These are phyloP conservation scores for Lordiphosa clarofinis DNA, from an alignment of 1,140 invertebrate species.

Conservation along the genomic window DNA sequence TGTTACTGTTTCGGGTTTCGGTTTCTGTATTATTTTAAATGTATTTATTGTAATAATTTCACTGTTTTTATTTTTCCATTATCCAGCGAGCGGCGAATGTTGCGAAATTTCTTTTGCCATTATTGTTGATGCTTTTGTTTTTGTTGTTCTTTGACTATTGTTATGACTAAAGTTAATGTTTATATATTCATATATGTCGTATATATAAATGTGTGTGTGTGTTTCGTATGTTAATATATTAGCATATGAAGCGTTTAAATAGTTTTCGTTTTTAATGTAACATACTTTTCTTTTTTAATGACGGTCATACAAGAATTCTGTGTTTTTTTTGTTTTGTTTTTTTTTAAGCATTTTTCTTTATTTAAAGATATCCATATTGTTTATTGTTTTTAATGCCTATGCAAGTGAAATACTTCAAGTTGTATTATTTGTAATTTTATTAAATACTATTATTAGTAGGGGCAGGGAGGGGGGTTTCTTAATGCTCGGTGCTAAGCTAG, in stretches of 20 bases:
- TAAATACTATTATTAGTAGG: conserved; percentile 39
- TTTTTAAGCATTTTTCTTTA: conserved; percentile 41
- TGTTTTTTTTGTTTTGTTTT: conserved; percentile 14
- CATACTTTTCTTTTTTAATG: conserved; percentile 43
- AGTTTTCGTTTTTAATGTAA: conserved; percentile 59
- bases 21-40: conserved; percentile 52
- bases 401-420: conserved; percentile 65
- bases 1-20: conserved; percentile 32
- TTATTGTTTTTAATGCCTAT: conserved; percentile 51
- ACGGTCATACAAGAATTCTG: conserved; percentile 40
- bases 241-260: conserved; percentile 75
- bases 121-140: conserved; percentile 36
- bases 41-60: conserved; percentile 66
- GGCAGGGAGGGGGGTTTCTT: conserved; percentile 12
- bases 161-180: conserved; percentile 72
- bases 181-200: conserved; percentile 40
- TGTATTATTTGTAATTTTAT: conserved; percentile 21
- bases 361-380: conserved; percentile 37
- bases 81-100: conserved; percentile 49
- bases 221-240: conserved; percentile 50
- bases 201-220: conserved; percentile 23
- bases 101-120: conserved; percentile 48
- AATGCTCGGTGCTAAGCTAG: conserved; percentile 51
- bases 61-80: conserved; percentile 12
- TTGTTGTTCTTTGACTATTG: conserved; percentile 64